Conservation (phyloP, 2,113 vertebrate species). For the Beaufortia kweichowensis region DNA sequence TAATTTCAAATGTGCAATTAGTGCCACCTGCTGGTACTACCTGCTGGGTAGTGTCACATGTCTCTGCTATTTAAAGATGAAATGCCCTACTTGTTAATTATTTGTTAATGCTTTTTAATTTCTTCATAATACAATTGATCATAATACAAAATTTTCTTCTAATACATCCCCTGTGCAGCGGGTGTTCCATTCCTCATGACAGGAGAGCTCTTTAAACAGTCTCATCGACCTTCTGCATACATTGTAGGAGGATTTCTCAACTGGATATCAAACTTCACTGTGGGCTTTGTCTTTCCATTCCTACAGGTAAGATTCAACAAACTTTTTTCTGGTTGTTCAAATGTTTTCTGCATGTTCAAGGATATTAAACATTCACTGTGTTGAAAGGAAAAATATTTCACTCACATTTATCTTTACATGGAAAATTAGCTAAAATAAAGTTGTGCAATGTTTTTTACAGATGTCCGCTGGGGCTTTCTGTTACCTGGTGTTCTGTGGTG, state of each 20-base stretch:
- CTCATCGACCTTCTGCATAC: conserved; percentile 82
- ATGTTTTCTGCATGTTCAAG: too few relatives aligned
- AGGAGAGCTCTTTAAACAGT: conserved; percentile 87
- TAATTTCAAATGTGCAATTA: background rate
- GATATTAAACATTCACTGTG: too few relatives aligned
- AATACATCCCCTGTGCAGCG: conserved; percentile 61
- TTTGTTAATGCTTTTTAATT: too few relatives aligned
- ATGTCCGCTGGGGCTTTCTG: conserved; percentile 80
- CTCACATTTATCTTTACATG: background rate
- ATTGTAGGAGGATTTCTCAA: conserved; percentile 85
- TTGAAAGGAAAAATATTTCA: too few relatives aligned
- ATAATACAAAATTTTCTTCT: background rate
- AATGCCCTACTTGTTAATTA: too few relatives aligned
- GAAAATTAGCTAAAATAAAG: background rate
- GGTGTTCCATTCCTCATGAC: conserved; percentile 87
- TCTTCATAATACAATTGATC: too few relatives aligned
- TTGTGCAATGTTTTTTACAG: conserved; percentile 60
- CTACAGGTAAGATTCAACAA: conserved; percentile 76
- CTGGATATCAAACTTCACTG: conserved; percentile 89
- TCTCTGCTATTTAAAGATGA: too few relatives aligned
- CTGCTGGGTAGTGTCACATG: background rate
- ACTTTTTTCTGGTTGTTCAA: background rate
- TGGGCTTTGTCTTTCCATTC: conserved; percentile 90
- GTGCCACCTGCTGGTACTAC: background rate
- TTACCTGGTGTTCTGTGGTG: conserved; percentile 82